Base-by-base conservation (phyloP, 2,113 vertebrate genomes). In the Euleptes europaea region DNA sequence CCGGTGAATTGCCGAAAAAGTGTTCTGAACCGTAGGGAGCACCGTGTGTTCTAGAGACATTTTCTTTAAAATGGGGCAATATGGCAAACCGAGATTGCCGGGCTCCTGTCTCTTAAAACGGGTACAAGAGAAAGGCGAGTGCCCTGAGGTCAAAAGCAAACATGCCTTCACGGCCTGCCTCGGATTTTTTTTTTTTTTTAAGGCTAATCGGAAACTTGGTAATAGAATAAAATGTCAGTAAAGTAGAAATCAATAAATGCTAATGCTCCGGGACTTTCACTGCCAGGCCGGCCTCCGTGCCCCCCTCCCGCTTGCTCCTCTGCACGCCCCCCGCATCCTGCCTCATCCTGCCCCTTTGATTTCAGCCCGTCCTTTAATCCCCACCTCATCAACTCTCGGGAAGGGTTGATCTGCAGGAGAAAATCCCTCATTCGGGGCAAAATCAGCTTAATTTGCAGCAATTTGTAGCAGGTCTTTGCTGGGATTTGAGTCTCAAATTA, bases 361-460 rank as follows among this genome's bases (percentile, higher is more conserved):
- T 95, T 94, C 92, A 93, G 91, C 90, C 86, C 93, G 82, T n/a
- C 91, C 96, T 82, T 89, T 97, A 97, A 97, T 97, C 96, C 96
- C 93, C 94, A 96, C 96, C 95, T 96, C 97, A 97, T 97, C 96
- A 97, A 92, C 95, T 96, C 93, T 88, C 86, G 89, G 94, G 94
- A 95, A 96, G 94, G 94, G 94, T 92, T 96, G 96, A 97, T 97
- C 96, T 95, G 95, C 93, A 92, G 92, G 91, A 96, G 95, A 96
- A 97, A 97, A 97, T 96, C 96, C 95, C 95, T 96, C 95, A 95
- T 97, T 96, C 95, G 94, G 94, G 94, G 92, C 95, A 95, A 97
- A 97, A 97, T 97, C 97, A 97, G 94, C 95, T 97, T 97, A 97
- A 97, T 97, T 97, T 97, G 95, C 93, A 95, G 94, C 95, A 96